phyloP scores from a whole-genome alignment of 2,888 invertebrate species.

The Drosophila algonquin region DNA sequence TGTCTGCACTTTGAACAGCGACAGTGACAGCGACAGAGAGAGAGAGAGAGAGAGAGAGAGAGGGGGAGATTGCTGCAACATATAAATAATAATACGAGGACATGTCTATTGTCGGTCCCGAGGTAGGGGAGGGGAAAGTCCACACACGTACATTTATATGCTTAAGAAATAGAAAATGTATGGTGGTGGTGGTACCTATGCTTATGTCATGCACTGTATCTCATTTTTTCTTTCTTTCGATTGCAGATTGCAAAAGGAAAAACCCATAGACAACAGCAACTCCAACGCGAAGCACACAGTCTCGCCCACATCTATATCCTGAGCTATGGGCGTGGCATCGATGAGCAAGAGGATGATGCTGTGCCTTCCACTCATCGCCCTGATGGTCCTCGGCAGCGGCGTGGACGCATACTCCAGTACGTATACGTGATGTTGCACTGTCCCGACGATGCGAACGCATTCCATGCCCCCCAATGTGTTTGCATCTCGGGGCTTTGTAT shows the following conservation, averaged over 20 bases:
- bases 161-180: too few species aligned
- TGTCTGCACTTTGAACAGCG: neutral
- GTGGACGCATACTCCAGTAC: constrained; percentile 83
- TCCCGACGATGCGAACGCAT: neutral
- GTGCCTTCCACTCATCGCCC: constrained; percentile 24
- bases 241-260: too few species aligned
- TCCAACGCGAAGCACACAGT: neutral
- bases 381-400: constrained; percentile 46
- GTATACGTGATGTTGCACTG: constrained; percentile 62
- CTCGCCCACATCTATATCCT: neutral
- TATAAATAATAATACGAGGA: constrained; percentile 39
- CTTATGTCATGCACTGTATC: neutral
- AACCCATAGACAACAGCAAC: neutral
- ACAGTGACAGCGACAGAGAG: neutral
- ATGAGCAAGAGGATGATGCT: constrained; percentile 43
- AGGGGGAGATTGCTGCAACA: constrained; percentile 27
- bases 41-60: neutral
- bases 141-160: too few species aligned
- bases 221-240: neutral
- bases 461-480: too few species aligned
- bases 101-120: constrained; percentile 9
- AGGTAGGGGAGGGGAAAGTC: too few species aligned
- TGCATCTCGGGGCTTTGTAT: neutral
- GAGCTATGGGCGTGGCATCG: constrained; percentile 42
- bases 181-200: neutral